A percentile compares a stretch with the other conserved stretches of the same genome.
phyloP scores from a whole-genome alignment of 1,140 invertebrate genomes.

The Drosophila lini region DNA sequence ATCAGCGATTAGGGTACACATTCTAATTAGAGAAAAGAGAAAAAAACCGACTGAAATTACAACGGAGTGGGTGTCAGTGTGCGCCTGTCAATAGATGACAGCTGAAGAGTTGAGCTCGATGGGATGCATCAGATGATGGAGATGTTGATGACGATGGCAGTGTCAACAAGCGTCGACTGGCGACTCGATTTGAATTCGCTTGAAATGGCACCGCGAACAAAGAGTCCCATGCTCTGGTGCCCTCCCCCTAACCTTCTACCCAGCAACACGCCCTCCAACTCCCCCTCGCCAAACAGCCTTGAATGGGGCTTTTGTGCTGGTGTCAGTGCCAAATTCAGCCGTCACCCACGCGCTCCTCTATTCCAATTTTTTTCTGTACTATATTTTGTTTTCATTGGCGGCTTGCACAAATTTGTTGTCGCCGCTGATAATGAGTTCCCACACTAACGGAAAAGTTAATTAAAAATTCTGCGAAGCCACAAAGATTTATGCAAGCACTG shows the following conservation, averaged over 20 bases:
- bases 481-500: constrained; percentile 52
- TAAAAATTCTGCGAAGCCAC: constrained; percentile 52
- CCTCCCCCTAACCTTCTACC: constrained; percentile 13
- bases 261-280: background rate
- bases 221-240: constrained; percentile 5
- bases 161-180: constrained; percentile 42
- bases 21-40: constrained; percentile 18
- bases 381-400: constrained; percentile 36
- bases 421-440: constrained; percentile 50
- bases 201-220: constrained; percentile 42
- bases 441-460: constrained; percentile 43
- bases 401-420: constrained; percentile 26
- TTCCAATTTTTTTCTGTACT: constrained; percentile 6
- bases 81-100: constrained; percentile 46
- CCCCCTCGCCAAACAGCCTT: constrained; percentile 6
- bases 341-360: constrained; percentile 23
- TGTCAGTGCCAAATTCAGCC: constrained; percentile 31
- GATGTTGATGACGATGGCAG: constrained; percentile 40
- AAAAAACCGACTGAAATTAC: background rate
- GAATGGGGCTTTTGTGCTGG: constrained; percentile 31
- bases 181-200: constrained; percentile 43
- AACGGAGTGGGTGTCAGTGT: constrained; percentile 11
- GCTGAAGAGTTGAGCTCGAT: constrained; percentile 39
- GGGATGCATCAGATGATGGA: constrained; percentile 24
- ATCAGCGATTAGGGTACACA: background rate